These are phyloP conservation scores for Leucozona laternaria DNA, from an alignment of 2,888 invertebrate genomes.

Conservation along the genomic window DNA sequence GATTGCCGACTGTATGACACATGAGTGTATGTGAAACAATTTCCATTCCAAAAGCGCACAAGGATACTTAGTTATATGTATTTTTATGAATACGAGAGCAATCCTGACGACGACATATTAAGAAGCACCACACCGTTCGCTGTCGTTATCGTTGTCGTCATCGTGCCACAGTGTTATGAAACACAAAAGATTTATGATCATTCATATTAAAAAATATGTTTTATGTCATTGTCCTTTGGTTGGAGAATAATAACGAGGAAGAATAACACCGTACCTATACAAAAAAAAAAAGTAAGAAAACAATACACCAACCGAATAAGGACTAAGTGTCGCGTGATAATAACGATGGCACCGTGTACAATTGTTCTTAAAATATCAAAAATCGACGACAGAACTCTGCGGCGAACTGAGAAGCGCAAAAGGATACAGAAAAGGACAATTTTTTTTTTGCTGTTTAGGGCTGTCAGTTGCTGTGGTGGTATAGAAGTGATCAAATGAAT, in stretches of 20 bases:
- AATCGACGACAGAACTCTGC: constrained; percentile 46
- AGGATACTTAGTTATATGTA: constrained; percentile 25
- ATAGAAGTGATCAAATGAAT: constrained; percentile 70
- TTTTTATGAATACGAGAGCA: constrained; percentile 17
- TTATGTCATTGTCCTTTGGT: constrained; percentile 73
- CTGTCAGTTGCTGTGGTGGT: constrained; percentile 36
- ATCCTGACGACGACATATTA: constrained; percentile 43
- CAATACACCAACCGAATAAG: constrained; percentile 39
- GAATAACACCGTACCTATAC: constrained; percentile 8
- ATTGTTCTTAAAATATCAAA: constrained; percentile 72
- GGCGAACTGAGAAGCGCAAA: constrained; percentile 6
- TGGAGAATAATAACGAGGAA: constrained; percentile 32
- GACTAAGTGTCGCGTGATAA: constrained; percentile 72
- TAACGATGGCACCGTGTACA: constrained; percentile 66
- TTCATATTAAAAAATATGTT: constrained; percentile 75
- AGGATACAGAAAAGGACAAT: constrained; percentile 18
- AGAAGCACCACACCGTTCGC: constrained; percentile 17
- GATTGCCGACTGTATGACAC: constrained; percentile 61
- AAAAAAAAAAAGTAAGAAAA: constrained; percentile 20
- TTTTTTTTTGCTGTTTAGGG: constrained; percentile 19
- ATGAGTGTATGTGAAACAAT: constrained; percentile 70
- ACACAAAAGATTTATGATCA: constrained; percentile 73
- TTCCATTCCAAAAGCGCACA: constrained; percentile 45
- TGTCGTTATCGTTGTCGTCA: constrained; percentile 11
- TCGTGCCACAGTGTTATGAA: constrained; percentile 62